These are phyloP conservation scores for Phytoseiulus persimilis DNA, from an alignment of 2,888 invertebrate species.

Conservation along the genomic window DNA sequence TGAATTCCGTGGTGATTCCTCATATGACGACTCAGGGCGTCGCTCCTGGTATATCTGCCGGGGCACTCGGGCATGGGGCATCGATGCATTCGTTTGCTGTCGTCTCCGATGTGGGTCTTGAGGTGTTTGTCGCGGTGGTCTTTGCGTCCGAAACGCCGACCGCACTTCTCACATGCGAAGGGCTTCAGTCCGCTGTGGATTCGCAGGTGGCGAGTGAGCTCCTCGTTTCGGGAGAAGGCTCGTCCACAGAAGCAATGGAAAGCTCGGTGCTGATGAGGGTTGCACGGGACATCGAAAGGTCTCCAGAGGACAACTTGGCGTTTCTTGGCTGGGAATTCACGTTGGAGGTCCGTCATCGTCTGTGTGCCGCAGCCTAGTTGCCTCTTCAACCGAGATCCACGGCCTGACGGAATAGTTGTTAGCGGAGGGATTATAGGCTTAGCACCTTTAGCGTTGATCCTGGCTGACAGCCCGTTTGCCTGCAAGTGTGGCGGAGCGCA, in stretches of 20 bases:
- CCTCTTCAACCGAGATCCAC: background rate
- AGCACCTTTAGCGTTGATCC: background rate
- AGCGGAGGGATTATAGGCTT: background rate
- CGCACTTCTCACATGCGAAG: slow-evolving; percentile 76
- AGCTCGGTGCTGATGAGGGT: background rate
- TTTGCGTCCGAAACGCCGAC: slow-evolving; percentile 79
- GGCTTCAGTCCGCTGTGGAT: slow-evolving; percentile 82
- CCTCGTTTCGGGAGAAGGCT: slow-evolving; percentile 63
- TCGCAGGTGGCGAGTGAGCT: slow-evolving; percentile 75
- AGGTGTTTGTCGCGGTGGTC: slow-evolving; percentile 78
- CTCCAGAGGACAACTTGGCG: background rate
- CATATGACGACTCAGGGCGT: slow-evolving; percentile 43
- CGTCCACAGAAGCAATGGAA: slow-evolving; percentile 49
- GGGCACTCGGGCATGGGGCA: slow-evolving; percentile 42
- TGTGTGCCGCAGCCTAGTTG: background rate
- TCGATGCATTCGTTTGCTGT: slow-evolving; percentile 63
- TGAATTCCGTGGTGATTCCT: slow-evolving; percentile 41
- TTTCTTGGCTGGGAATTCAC: background rate
- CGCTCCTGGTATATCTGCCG: slow-evolving; percentile 44
- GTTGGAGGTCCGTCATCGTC: background rate
- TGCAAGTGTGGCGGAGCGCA: background rate
- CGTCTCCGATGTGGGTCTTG: slow-evolving; percentile 71
- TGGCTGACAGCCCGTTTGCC: background rate
- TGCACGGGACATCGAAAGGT: background rate
- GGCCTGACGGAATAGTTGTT: background rate